A percentile compares a stretch with the other conserved stretches of the same genome.
Evolutionary conservation across 2,888 invertebrate genomes (phyloP).

Genomic region (Plusia festucae): DNA sequence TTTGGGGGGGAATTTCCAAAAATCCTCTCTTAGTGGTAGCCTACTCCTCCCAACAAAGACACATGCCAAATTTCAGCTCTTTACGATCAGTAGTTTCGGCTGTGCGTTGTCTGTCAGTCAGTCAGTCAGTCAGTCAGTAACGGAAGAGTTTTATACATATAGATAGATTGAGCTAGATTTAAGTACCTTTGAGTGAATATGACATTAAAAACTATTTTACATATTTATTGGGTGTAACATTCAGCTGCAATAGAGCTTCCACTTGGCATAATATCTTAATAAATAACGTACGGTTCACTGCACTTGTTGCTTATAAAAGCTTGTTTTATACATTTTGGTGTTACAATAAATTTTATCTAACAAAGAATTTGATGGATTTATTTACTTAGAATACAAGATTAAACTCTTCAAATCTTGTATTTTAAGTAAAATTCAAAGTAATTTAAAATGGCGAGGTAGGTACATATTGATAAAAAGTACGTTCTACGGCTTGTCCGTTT

Average conservation of each 20-base stretch:
- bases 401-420: too few species aligned
- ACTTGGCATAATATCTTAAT: constrained; percentile 2
- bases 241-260: background rate
- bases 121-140: too few species aligned
- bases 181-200: background rate
- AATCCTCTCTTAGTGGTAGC: too few species aligned
- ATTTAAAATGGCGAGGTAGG: background rate
- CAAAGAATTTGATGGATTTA: background rate
- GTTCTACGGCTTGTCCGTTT: background rate
- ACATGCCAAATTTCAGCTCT: too few species aligned
- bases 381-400: background rate
- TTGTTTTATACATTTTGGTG: background rate
- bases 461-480: constrained; percentile 3
- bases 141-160: too few species aligned
- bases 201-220: background rate
- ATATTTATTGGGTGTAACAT: background rate
- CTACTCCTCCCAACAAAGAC: too few species aligned
- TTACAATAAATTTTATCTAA: background rate
- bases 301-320: constrained; percentile 1
- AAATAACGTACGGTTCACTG: background rate
- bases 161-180: background rate
- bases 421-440: too few species aligned
- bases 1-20: too few species aligned
- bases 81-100: too few species aligned
- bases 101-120: too few species aligned